phyloP scores from a whole-genome alignment of 37 sponge, comb jelly and placozoan species.

The Halisarca cf. caerulea region DNA sequence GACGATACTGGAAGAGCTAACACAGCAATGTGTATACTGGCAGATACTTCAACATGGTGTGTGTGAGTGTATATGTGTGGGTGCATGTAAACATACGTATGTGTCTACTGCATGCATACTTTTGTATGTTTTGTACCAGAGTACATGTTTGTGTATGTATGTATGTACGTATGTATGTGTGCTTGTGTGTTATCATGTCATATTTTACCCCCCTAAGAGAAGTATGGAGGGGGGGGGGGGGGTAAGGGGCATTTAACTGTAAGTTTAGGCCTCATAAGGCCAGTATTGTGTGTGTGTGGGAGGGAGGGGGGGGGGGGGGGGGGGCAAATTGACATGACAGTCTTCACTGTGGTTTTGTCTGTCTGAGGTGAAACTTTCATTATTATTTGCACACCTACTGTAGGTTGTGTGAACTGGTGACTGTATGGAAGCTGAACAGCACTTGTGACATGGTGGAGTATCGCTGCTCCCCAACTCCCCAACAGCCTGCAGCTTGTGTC shows the following conservation, averaged over 20 bases:
- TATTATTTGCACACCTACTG: too few species aligned
- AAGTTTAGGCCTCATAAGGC: background rate
- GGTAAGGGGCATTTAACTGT: background rate
- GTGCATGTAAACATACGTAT: too few species aligned
- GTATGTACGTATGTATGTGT: too few species aligned
- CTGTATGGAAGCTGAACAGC: background rate
- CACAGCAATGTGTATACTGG: background rate
- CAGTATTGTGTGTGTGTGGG: background rate
- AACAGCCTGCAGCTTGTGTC: background rate
- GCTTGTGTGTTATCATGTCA: too few species aligned
- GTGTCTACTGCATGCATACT: too few species aligned
- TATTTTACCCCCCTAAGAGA: too few species aligned
- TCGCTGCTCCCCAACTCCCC: background rate
- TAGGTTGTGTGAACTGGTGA: constrained; percentile 6
- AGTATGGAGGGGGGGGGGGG: background rate
- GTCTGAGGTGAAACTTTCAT: too few species aligned
- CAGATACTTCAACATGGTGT: constrained; percentile 6
- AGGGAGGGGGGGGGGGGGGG: background rate
- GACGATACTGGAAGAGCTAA: background rate
- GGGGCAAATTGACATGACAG: too few species aligned
- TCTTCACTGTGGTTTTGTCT: too few species aligned
- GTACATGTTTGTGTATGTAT: too few species aligned
- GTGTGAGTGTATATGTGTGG: background rate
- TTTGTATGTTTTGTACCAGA: too few species aligned
- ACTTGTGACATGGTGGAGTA: background rate